These are phyloP conservation scores for Lutjanus campechanus DNA, from an alignment of 2,797 vertebrate genomes.

Conservation along the genomic window DNA sequence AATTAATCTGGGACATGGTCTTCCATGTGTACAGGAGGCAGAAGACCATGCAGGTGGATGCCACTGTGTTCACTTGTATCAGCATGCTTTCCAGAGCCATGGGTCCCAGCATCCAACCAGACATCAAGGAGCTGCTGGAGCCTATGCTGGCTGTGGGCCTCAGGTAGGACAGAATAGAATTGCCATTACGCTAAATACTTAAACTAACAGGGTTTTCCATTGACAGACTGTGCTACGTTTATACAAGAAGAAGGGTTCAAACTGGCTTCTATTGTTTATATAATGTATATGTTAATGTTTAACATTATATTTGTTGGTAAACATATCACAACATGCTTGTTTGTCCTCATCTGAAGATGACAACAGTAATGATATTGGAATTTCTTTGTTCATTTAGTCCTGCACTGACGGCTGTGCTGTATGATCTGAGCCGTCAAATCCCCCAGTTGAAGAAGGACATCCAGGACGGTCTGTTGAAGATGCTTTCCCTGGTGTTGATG, in stretches of 20 bases:
- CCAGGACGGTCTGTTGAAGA: slow-evolving; percentile 97
- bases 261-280: background rate
- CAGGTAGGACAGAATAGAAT: slow-evolving; percentile 83
- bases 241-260: background rate
- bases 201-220: background rate
- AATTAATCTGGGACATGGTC: background rate
- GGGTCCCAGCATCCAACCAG: slow-evolving; percentile 97
- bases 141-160: slow-evolving; percentile 98
- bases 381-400: slow-evolving; percentile 83
- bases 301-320: background rate
- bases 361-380: background rate
- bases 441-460: slow-evolving; percentile 98
- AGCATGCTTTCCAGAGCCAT: slow-evolving; percentile 98
- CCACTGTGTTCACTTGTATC: slow-evolving; percentile 98
- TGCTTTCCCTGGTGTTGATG: slow-evolving; percentile 98
- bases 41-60: slow-evolving; percentile 97
- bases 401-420: slow-evolving; percentile 95
- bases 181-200: background rate
- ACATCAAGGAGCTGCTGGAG: slow-evolving; percentile 98
- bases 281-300: background rate
- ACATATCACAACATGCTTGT: background rate
- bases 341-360: background rate
- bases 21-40: slow-evolving; percentile 89
- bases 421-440: slow-evolving; percentile 98
- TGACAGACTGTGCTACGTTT: background rate